Evolutionary conservation across 1,140 invertebrate genomes (phyloP).

Genomic region (Drosophila carrolli): DNA sequence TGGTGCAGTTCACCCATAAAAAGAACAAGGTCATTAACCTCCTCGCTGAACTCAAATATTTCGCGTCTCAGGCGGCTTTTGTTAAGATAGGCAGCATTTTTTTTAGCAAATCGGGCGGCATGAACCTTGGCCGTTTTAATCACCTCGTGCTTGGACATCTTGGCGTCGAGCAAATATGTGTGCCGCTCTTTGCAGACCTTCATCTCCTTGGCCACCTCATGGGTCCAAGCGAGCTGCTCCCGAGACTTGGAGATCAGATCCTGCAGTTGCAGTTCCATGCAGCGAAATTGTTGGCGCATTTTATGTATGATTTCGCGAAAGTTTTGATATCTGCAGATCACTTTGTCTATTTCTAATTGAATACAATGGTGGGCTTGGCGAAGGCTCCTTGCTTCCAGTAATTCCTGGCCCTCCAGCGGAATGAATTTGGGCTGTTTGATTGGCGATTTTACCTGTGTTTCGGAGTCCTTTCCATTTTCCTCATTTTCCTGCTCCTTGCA

Average conservation of each 20-base stretch:
- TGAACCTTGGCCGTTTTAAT: not conserved
- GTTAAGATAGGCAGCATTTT: not conserved
- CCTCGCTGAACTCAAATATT: slow-evolving; percentile 27
- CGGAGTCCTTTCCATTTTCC: not conserved
- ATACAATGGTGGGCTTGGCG: slow-evolving; percentile 35
- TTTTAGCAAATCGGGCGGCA: not conserved
- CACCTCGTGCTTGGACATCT: slow-evolving; percentile 28
- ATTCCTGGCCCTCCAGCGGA: slow-evolving; percentile 19
- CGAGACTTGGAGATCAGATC: not conserved
- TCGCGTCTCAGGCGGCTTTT: slow-evolving; percentile 11
- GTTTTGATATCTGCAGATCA: slow-evolving; percentile 30
- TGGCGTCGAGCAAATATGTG: slow-evolving; percentile 1
- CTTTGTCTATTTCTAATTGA: slow-evolving; percentile 45
- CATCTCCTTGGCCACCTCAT: slow-evolving; percentile 18
- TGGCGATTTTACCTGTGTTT: not conserved
- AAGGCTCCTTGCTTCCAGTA: slow-evolving; percentile 25
- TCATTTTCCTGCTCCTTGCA: not conserved
- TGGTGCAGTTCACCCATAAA: slow-evolving; percentile 18
- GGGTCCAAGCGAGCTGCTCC: slow-evolving; percentile 9
- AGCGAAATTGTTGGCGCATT: not conserved
- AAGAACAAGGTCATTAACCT: slow-evolving; percentile 21
- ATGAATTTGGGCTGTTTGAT: not conserved
- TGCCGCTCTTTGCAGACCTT: slow-evolving; percentile 30
- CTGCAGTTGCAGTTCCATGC: slow-evolving; percentile 9
- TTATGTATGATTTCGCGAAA: not conserved